Evolutionary conservation across 2,888 invertebrate genomes (phyloP).

Genomic region (Hyles lineata): DNA sequence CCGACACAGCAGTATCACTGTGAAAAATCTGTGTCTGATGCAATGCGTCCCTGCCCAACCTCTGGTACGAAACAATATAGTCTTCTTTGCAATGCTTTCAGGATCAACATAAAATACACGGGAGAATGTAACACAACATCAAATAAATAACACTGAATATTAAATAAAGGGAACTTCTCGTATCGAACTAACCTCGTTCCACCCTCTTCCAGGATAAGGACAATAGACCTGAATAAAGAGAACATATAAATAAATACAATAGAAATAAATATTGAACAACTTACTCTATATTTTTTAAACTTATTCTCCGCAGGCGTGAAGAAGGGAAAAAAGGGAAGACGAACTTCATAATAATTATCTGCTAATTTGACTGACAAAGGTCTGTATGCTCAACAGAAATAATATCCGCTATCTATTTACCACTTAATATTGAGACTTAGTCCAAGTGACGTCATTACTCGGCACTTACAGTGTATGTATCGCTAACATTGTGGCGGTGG

Average conservation of each 20-base stretch:
- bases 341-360: too few relatives aligned
- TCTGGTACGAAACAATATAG: background rate
- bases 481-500: background rate
- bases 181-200: constrained; percentile 23
- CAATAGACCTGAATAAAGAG: constrained; percentile 26
- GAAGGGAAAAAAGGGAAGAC: too few relatives aligned
- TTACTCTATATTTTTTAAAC: too few relatives aligned
- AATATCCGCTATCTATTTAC: background rate
- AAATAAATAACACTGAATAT: constrained; percentile 17
- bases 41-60: background rate
- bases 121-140: constrained; percentile 13
- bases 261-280: background rate
- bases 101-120: background rate
- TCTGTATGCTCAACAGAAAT: too few relatives aligned
- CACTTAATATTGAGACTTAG: background rate
- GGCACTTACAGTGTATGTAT: background rate
- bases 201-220: constrained; percentile 25
- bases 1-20: background rate
- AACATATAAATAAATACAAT: constrained; percentile 28
- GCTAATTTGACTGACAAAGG: too few relatives aligned
- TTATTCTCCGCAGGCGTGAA: too few relatives aligned
- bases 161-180: constrained; percentile 10
- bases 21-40: background rate
- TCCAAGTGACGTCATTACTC: background rate
- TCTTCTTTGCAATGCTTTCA: background rate